phyloP scores from a whole-genome alignment of 2,113 vertebrate genomes.

The Otis tarda region DNA sequence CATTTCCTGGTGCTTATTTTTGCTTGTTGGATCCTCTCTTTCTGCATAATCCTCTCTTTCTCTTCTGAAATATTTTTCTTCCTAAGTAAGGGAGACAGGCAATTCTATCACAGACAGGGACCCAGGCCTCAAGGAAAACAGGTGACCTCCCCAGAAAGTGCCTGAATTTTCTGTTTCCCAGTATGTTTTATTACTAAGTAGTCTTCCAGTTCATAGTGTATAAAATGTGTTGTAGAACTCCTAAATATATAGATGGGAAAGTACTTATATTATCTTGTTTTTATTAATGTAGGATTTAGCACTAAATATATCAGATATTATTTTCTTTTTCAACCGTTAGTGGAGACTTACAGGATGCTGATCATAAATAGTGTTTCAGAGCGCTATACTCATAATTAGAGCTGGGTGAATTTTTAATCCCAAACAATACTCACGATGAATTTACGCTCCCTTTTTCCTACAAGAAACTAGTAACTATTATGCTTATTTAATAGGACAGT shows the following conservation, averaged over 20 bases:
- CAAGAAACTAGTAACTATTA: neutral
- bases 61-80: neutral
- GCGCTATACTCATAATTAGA: neutral
- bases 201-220: accelerated
- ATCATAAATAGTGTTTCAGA: neutral
- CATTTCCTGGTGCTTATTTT: neutral
- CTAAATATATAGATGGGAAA: neutral
- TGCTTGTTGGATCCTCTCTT: neutral
- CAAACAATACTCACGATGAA: neutral
- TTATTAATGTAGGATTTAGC: neutral
- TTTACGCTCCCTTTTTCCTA: neutral
- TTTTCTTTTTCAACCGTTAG: neutral
- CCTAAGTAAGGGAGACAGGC: neutral
- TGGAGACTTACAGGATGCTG: neutral
- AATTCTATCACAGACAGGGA: neutral
- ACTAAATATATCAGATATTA: neutral
- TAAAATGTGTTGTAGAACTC: neutral
- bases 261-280: neutral
- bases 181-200: neutral
- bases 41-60: neutral
- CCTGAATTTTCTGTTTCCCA: neutral
- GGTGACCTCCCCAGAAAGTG: neutral
- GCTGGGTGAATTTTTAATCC: neutral
- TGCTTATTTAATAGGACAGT: neutral
- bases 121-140: neutral